Evolutionary conservation across 2,113 vertebrate genomes (phyloP).

Genomic region (Pelvicachromis taeniatus): DNA sequence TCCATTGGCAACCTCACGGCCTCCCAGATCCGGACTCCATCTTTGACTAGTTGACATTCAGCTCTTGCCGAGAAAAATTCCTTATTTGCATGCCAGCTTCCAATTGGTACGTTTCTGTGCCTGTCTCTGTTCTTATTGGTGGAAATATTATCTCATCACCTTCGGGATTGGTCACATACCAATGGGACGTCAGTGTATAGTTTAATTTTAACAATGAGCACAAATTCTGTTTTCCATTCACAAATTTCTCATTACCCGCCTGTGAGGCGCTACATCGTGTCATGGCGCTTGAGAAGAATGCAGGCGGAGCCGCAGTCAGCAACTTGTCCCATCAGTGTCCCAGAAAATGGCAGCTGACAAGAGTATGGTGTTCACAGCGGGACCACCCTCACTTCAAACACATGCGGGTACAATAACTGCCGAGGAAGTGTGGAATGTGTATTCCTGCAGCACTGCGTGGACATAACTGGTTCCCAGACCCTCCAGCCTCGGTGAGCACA

Average conservation of each 20-base stretch:
- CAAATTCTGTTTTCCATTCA: slow-evolving; percentile 88
- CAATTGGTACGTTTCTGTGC: slow-evolving; percentile 80
- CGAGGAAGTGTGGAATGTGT: neutral
- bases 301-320: neutral
- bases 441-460: neutral
- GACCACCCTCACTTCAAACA: neutral
- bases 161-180: slow-evolving; percentile 69
- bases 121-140: slow-evolving; percentile 78
- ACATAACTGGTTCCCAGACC: neutral
- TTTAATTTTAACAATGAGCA: slow-evolving; percentile 93
- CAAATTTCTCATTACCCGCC: slow-evolving; percentile 80
- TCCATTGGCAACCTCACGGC: slow-evolving; percentile 80
- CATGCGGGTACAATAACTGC: neutral
- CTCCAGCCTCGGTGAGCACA: neutral
- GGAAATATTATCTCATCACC: slow-evolving; percentile 64
- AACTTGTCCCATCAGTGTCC: neutral
- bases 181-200: slow-evolving; percentile 73
- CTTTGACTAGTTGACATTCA: slow-evolving; percentile 97
- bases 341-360: neutral
- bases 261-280: slow-evolving; percentile 61
- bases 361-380: neutral
- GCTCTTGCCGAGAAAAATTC: slow-evolving; percentile 85
- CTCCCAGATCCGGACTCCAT: slow-evolving; percentile 87
- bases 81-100: slow-evolving; percentile 80
- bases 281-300: slow-evolving; percentile 19